Base-by-base conservation (phyloP, 2,113 vertebrate genomes). In the Amphilophus citrinellus region DNA sequence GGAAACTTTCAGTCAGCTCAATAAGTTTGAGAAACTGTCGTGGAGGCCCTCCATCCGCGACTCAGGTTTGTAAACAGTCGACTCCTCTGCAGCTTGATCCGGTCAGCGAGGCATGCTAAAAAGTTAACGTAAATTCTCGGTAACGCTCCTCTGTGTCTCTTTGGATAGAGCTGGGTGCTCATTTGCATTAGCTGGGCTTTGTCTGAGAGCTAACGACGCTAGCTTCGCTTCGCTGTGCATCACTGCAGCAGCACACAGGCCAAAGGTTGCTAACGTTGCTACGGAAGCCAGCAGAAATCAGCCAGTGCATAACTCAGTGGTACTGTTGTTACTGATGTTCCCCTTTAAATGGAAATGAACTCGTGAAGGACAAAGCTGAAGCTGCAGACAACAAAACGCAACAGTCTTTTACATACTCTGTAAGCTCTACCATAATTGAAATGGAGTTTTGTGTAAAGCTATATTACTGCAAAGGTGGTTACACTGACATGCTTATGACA, bases 11-110 rank as follows among this genome's bases (percentile, higher is more conserved):
- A 91, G 79, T 87, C 93, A 92, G 80, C 91, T 96, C 79, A 95
- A 93, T 80, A 93, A 87, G 89, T 98, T 98, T 93, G 97, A 97
- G 93, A 97, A 97, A 88, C 95, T 98, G 90, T 97, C 97, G 80
- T 96, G 96, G 91, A 96, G 97, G 92, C 96, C 96, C 81, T 94
- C 94, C 58, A 80, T 94, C 83, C 88, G 94, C 61, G 94, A 95
- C 44, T 93, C 97, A 94, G 97, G 98, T 98, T 93, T 96, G 97
- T 96, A 89, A 87, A 94, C 84, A 84, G 60, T 24, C n/a, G 6
- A 3, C 3, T 11, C 5, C 30, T 77, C 58, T 73, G 78, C 76
- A 11, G 11, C 22, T n/a, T 2, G 2, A 6, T 8, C 2, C n/a
- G 22, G 6, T 18, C 59, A 4, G 50, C 61, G 53, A 7, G 56